A percentile compares a stretch with the other conserved stretches of the same genome.
Conservation (phyloP, 2,888 invertebrate genomes). For the Plebejus argus region DNA sequence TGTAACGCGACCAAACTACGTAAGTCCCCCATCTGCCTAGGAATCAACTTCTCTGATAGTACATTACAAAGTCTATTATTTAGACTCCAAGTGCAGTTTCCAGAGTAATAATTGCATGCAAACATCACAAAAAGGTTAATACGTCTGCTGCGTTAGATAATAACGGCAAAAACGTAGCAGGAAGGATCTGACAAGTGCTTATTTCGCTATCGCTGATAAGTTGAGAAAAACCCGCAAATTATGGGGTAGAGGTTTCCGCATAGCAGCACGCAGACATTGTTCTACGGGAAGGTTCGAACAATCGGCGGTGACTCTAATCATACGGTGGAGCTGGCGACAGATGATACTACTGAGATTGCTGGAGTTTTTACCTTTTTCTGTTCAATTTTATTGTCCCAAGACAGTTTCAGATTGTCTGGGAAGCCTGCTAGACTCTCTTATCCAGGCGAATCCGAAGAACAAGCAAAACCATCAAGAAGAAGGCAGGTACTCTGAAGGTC, state of each 20-base stretch:
- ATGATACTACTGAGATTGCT: not conserved
- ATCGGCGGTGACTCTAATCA: not conserved
- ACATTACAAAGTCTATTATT: not conserved
- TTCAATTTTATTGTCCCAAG: too few species aligned
- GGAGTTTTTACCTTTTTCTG: not conserved
- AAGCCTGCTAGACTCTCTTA: too few species aligned
- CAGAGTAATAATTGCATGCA: not conserved
- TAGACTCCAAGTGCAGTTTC: not conserved
- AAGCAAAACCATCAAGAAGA: too few species aligned
- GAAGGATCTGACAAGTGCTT: slow-evolving; percentile 16
- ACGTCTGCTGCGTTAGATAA: not conserved
- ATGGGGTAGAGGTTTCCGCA: slow-evolving; percentile 47
- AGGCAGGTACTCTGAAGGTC: too few species aligned
- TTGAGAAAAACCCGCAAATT: slow-evolving; percentile 43
- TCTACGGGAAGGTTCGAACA: slow-evolving; percentile 26
- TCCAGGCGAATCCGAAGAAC: too few species aligned
- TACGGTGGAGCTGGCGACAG: not conserved
- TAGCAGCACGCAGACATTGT: slow-evolving; percentile 43
- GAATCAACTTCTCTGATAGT: too few species aligned
- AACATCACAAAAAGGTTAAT: not conserved
- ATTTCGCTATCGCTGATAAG: slow-evolving; percentile 24
- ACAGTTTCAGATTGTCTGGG: too few species aligned
- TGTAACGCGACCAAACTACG: too few species aligned
- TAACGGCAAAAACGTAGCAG: slow-evolving; percentile 13
- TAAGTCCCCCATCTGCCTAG: too few species aligned